Base-by-base conservation (phyloP, 92 coral and sea anemone species). In the Epizoanthus illoricatus region DNA sequence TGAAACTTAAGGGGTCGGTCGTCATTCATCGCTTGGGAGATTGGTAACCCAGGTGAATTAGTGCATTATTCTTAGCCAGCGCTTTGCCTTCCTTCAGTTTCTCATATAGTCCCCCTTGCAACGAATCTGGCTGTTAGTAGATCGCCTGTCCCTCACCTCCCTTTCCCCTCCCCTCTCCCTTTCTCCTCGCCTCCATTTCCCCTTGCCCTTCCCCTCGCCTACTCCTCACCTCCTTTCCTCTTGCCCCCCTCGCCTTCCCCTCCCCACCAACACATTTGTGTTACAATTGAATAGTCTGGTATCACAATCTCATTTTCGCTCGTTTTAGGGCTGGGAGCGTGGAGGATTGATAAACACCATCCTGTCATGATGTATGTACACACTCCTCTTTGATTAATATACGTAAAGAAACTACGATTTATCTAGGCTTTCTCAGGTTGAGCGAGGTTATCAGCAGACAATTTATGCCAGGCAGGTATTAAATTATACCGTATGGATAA, bases 301-400 rank as follows among this genome's bases (percentile, higher is more conserved):
- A 16, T 61, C 28, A 28, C 52, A 10, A 4, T 18, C 0, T 65
- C 17, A 5, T 76, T 55, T 76, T 85, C 8, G 56, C 24, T 76
- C 61, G 21, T 64, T 36, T 13, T 41, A 92, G 97, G 94, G 58
- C 88, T 92, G 63, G 97, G 97, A 11, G 97, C 97, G n/a, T 92
- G 92, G 97, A 88, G 92, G 81, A 79, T 92, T 28, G 90, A 86
- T 49, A 81, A 86, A 55, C 61, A 74, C 47, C 90, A 89, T 64
- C 73, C 69, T 7, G 55, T 88, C 60, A 90, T 92, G 94, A 92
- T 90, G 97, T 84, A 90, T 86, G 92, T 81, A 57, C 56, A 2
- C 40, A 63, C 28, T 9, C 5, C 0, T 5, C 70, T 5, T 16
- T 75, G 40, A 18, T 4, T 16, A n/a, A 20, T 21, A 20, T 21